A percentile compares a stretch with the other conserved stretches of the same genome.
These are phyloP conservation scores for Pollimyrus isidori DNA, from an alignment of 2,113 vertebrate species.

Conservation along the genomic window DNA sequence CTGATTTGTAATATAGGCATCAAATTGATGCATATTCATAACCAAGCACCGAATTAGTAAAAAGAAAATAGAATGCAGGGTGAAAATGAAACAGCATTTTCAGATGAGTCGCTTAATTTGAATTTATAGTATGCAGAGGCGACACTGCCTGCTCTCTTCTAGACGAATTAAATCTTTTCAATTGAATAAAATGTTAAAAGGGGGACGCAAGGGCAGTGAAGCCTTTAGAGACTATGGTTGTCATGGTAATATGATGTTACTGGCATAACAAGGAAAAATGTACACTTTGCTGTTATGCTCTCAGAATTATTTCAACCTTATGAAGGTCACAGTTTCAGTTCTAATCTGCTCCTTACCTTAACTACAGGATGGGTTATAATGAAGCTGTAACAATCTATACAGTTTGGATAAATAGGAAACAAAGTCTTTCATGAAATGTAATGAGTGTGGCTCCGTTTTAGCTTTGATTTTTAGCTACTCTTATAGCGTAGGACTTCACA, in stretches of 20 bases:
- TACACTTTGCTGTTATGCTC: not conserved
- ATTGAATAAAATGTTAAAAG: constrained; percentile 4
- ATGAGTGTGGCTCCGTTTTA: not conserved
- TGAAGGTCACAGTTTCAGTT: not conserved
- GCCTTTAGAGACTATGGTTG: not conserved
- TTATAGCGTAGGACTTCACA: not conserved
- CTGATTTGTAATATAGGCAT: not conserved
- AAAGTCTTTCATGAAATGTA: not conserved
- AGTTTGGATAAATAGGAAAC: not conserved
- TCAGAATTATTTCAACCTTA: not conserved
- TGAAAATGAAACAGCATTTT: constrained; percentile 1
- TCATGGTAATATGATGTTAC: constrained; percentile 13
- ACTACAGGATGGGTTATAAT: not conserved
- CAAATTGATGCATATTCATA: not conserved
- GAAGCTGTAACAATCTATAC: not conserved
- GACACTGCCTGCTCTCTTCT: not conserved
- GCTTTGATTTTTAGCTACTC: not conserved
- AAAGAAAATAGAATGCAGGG: not conserved
- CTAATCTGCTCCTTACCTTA: not conserved
- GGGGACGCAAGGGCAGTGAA: constrained; percentile 4
- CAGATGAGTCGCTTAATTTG: constrained; percentile 8
- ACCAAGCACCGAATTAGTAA: not conserved
- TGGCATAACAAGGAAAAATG: not conserved
- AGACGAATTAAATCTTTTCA: constrained; percentile 15
- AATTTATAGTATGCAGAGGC: not conserved